Evolutionary conservation across 2,797 vertebrate species (phyloP).

Genomic region (Bovichtus diacanthus): DNA sequence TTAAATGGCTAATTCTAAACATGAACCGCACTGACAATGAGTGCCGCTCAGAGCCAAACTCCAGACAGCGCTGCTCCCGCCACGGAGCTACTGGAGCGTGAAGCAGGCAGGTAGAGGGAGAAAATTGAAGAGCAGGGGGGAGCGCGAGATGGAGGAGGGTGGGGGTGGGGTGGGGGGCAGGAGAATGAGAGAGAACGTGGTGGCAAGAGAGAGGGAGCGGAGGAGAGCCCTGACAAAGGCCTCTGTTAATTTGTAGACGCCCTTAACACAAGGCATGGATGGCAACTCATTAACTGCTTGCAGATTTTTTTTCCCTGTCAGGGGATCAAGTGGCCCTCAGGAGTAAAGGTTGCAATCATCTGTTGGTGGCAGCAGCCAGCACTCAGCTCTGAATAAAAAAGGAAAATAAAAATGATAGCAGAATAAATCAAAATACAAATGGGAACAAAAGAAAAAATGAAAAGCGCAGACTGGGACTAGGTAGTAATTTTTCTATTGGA

Average conservation of each 20-base stretch:
- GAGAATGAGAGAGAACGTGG: constrained; percentile 53
- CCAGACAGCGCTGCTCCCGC: constrained; percentile 72
- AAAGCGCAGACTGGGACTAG: constrained; percentile 61
- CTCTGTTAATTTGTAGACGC: constrained; percentile 79
- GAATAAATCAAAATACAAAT: constrained; percentile 80
- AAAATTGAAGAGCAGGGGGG: constrained; percentile 71
- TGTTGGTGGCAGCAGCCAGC: constrained; percentile 64
- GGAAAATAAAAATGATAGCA: constrained; percentile 69
- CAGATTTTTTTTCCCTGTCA: constrained; percentile 64
- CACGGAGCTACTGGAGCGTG: constrained; percentile 78
- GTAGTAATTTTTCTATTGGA: constrained; percentile 81
- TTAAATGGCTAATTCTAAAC: constrained; percentile 96
- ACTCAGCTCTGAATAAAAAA: constrained; percentile 61
- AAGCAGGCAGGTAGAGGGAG: constrained; percentile 80
- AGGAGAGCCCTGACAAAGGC: constrained; percentile 77
- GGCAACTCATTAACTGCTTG: constrained; percentile 76
- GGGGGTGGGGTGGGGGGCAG: constrained; percentile 1
- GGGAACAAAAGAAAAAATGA: constrained; percentile 64
- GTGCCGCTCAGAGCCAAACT: constrained; percentile 67
- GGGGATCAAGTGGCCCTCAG: constrained; percentile 70
- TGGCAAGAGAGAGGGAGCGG: constrained; percentile 48
- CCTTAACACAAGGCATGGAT: constrained; percentile 72
- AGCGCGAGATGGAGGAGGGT: constrained; percentile 34
- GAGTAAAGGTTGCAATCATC: constrained; percentile 81
- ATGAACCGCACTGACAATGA: constrained; percentile 87